phyloP scores from a whole-genome alignment of 2,888 invertebrate species.

The Drepanosiphum platanoidis region DNA sequence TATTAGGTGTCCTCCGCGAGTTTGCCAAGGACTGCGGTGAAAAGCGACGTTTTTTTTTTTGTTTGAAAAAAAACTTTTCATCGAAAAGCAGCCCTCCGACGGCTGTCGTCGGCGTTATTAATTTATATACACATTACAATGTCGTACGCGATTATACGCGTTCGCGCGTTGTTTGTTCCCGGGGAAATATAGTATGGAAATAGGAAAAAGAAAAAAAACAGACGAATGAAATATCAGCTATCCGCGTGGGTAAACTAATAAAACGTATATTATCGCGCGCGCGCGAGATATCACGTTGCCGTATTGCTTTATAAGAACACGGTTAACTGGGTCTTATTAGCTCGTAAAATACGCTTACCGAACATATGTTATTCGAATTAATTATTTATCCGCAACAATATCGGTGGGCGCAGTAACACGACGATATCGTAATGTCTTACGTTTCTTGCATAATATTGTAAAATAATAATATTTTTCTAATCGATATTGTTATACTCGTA shows the following conservation, averaged over 20 bases:
- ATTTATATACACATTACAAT: too few relatives aligned
- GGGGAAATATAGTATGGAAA: not conserved
- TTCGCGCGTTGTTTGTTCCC: not conserved
- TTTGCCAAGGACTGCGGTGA: constrained; percentile 10
- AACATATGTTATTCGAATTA: constrained; percentile 35
- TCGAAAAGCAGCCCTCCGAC: too few relatives aligned
- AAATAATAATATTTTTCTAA: too few relatives aligned
- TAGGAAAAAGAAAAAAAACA: not conserved
- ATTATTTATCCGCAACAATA: not conserved
- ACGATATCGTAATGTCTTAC: constrained; percentile 2
- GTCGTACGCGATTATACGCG: too few relatives aligned
- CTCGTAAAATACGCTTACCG: not conserved
- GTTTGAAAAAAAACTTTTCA: too few relatives aligned
- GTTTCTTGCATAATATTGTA: not conserved
- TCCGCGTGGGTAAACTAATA: constrained; percentile 25
- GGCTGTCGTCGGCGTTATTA: too few relatives aligned
- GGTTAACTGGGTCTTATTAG: constrained; percentile 23
- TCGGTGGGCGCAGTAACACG: constrained; percentile 12
- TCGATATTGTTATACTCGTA: not conserved
- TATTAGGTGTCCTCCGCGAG: constrained; percentile 8
- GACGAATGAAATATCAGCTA: not conserved
- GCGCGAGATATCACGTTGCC: too few relatives aligned
- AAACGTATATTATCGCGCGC: not conserved
- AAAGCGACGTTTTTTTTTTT: too few relatives aligned
- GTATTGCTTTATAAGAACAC: not conserved